A percentile compares a stretch with the other conserved stretches of the same genome.
Conservation (phyloP, 2,113 vertebrate species). For the Cyphomyrus discorhynchus region DNA sequence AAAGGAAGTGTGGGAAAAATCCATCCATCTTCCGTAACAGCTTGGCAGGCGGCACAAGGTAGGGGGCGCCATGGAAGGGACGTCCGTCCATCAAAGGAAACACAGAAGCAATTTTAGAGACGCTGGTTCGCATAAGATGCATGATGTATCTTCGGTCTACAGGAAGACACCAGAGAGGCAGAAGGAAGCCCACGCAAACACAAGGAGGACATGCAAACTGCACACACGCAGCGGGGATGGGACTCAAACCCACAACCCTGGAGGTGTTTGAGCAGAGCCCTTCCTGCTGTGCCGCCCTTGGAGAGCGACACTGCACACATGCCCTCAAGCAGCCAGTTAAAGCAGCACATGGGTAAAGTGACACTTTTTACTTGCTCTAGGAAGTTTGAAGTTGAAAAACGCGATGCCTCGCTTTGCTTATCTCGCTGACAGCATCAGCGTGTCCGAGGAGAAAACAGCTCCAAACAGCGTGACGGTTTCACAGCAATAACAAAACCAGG, state of each 20-base stretch:
- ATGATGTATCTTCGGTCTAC: not conserved
- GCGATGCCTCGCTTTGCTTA: not conserved
- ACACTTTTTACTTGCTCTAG: not conserved
- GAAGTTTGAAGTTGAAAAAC: conserved; percentile 1
- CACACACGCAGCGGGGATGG: not conserved
- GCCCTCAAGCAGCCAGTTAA: not conserved
- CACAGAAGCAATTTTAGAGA: not conserved
- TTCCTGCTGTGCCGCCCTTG: not conserved
- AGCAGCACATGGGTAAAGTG: not conserved
- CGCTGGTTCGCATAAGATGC: not conserved
- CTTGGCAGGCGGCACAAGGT: not conserved
- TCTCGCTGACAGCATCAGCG: not conserved
- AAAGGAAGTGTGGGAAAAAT: not conserved
- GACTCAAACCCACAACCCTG: not conserved
- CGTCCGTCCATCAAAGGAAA: not conserved
- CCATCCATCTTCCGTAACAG: not conserved
- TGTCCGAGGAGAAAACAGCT: not conserved
- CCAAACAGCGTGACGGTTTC: not conserved
- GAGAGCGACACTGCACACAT: not conserved
- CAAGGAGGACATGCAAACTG: not conserved
- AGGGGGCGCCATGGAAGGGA: not conserved
- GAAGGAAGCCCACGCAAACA: not conserved
- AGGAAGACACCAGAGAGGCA: not conserved
- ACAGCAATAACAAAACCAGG: not conserved
- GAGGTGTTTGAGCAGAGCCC: not conserved